Conservation (phyloP, 23 tunicate genomes). For the Ascidia mentula region DNA sequence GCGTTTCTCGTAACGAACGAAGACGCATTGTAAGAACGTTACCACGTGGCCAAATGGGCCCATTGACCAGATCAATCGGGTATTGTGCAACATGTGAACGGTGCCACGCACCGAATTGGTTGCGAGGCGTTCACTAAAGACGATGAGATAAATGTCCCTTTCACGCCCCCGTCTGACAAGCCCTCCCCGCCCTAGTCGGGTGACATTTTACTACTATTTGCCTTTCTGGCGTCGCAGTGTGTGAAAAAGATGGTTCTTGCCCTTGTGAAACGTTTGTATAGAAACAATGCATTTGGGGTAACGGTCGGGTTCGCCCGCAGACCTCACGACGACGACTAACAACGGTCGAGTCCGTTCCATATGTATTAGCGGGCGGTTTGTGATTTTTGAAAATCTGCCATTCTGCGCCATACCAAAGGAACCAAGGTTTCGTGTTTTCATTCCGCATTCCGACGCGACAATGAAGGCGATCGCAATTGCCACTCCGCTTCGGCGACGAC, state of each 20-base stretch:
- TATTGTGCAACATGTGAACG: neutral
- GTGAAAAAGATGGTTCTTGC: neutral
- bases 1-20: neutral
- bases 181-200: neutral
- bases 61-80: neutral
- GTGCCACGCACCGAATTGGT: neutral
- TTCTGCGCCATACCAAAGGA: neutral
- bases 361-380: neutral
- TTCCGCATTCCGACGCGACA: constrained; percentile 10
- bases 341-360: neutral
- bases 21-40: neutral
- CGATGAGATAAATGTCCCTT: neutral
- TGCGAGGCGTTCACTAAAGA: neutral
- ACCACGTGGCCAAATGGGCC: neutral
- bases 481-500: neutral
- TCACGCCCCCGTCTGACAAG: neutral
- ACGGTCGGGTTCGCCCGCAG: neutral
- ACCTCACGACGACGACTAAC: neutral
- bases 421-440: neutral
- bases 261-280: neutral
- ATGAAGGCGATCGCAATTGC: neutral
- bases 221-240: neutral
- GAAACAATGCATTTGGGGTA: neutral
- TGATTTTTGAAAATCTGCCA: neutral
- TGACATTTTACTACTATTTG: constrained; percentile 3